Percentiles rank a stretch among this genome's conserved stretches.
These are phyloP conservation scores for Operophtera brumata DNA, from an alignment of 2,888 invertebrate genomes.

Conservation along the genomic window DNA sequence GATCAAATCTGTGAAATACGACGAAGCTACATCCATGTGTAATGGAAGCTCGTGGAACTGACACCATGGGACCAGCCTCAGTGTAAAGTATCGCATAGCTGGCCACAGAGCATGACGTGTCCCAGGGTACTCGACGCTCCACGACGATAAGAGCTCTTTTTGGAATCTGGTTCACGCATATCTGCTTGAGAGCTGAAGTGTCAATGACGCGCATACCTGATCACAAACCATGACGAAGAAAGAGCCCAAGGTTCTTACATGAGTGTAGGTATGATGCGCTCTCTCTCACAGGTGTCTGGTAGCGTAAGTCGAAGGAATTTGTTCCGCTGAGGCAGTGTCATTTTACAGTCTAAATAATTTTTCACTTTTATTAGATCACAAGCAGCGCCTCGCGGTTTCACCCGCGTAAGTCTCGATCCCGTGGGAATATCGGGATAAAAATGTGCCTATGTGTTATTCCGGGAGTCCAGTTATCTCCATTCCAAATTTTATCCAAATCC, in stretches of 20 bases:
- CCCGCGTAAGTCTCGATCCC: too few relatives aligned
- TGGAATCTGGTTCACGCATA: neutral
- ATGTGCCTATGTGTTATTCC: too few relatives aligned
- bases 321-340: neutral
- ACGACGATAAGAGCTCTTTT: neutral
- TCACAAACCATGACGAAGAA: slow-evolving; percentile 6
- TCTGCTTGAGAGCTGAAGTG: slow-evolving; percentile 5
- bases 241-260: neutral
- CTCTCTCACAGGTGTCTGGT: slow-evolving; percentile 5
- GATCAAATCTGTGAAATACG: slow-evolving; percentile 3
- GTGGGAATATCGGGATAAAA: too few relatives aligned
- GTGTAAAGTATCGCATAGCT: slow-evolving; percentile 16
- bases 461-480: too few relatives aligned
- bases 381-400: too few relatives aligned
- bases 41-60: slow-evolving; percentile 15
- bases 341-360: too few relatives aligned
- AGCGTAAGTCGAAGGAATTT: neutral
- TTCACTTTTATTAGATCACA: too few relatives aligned
- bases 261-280: neutral
- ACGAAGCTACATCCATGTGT: slow-evolving; percentile 12
- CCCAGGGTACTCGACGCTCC: slow-evolving; percentile 6
- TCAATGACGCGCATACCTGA: slow-evolving; percentile 12
- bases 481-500: too few relatives aligned
- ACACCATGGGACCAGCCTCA: slow-evolving; percentile 8
- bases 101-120: slow-evolving; percentile 14